Evolutionary conservation across 2,888 invertebrate species (phyloP).

Genomic region (Eudasyphora cyanicolor): DNA sequence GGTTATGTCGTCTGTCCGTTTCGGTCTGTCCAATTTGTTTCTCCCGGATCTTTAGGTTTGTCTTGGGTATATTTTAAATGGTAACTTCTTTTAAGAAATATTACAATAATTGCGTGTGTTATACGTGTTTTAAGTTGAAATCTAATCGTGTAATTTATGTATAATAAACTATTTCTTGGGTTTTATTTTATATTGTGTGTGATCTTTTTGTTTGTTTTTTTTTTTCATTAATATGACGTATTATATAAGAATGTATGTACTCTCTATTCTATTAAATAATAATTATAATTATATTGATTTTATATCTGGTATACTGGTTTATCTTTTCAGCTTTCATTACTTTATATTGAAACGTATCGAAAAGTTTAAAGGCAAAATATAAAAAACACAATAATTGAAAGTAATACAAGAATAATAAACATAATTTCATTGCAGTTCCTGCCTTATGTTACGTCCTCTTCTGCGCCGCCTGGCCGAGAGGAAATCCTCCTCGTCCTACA

Average conservation of each 20-base stretch:
- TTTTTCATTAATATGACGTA: constrained; percentile 37
- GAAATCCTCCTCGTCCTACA: constrained; percentile 71
- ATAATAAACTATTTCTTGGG: constrained; percentile 62
- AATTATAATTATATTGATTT: constrained; percentile 64
- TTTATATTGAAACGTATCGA: constrained; percentile 51
- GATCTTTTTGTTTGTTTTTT: constrained; percentile 52
- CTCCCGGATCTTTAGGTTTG: neutral
- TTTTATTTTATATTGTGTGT: constrained; percentile 49
- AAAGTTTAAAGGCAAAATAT: constrained; percentile 60
- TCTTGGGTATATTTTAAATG: constrained; percentile 1
- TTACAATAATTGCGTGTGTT: constrained; percentile 16
- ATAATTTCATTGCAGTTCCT: constrained; percentile 78
- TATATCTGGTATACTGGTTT: constrained; percentile 58
- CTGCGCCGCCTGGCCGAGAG: constrained; percentile 60
- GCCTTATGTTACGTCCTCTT: constrained; percentile 62
- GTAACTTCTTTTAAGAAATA: constrained; percentile 31
- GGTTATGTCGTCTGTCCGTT: constrained; percentile 13
- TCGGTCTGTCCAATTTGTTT: neutral
- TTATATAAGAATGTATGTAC: constrained; percentile 78
- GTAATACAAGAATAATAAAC: constrained; percentile 71
- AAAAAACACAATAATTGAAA: constrained; percentile 69
- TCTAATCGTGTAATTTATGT: constrained; percentile 60
- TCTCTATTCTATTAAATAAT: constrained; percentile 68
- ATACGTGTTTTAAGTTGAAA: constrained; percentile 13
- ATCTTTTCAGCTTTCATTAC: constrained; percentile 39